Percentiles rank a stretch among this genome's conserved stretches.
Evolutionary conservation across 1,140 invertebrate species (phyloP).

Genomic region (Cataglyphis hispanica): DNA sequence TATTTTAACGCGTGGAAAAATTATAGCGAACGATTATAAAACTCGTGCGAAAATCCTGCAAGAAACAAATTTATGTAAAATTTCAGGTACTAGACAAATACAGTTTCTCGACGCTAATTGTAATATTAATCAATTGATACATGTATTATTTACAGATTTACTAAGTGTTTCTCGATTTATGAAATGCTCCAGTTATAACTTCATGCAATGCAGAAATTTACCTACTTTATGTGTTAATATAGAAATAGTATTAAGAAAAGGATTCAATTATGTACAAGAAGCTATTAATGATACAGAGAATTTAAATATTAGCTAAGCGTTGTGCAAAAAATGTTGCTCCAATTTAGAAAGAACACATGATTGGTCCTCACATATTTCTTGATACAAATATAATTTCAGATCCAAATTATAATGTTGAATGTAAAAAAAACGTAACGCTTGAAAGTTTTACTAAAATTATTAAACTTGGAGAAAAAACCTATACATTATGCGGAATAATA

Average conservation of each 20-base stretch:
- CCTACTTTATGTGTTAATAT: background rate
- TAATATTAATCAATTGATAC: background rate
- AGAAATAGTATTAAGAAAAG: background rate
- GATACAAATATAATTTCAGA: background rate
- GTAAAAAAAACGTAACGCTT: background rate
- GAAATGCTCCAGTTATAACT: background rate
- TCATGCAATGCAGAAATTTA: background rate
- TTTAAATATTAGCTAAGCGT: background rate
- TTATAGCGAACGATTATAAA: background rate
- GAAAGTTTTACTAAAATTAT: background rate
- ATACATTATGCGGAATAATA: background rate
- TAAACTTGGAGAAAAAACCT: background rate
- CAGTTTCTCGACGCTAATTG: background rate
- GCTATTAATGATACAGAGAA: background rate
- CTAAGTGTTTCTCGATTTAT: background rate
- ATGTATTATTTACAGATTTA: background rate
- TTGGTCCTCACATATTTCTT: background rate
- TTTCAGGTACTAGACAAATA: background rate
- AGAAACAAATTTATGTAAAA: background rate
- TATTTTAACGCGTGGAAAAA: background rate
- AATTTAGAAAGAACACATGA: background rate
- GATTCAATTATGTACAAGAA: background rate
- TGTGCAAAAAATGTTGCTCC: background rate
- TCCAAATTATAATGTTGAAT: background rate
- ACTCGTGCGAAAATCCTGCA: background rate